Evolutionary conservation across 2,797 vertebrate species (phyloP).

Genomic region (Nyctalus aviator): DNA sequence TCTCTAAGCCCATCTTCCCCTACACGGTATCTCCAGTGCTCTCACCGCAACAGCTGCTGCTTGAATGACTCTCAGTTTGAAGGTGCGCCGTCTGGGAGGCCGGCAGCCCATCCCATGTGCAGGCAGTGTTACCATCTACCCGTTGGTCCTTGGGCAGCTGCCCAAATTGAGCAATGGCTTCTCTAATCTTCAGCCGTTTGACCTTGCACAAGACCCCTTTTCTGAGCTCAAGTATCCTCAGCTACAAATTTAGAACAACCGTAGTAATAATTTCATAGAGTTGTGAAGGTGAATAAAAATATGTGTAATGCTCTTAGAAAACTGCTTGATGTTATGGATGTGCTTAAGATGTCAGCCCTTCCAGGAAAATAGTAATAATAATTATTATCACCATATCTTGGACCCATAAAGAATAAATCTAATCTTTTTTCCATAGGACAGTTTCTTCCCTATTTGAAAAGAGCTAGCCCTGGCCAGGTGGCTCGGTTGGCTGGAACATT

Average conservation of each 20-base stretch:
- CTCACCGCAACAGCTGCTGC: neutral
- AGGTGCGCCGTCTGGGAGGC: neutral
- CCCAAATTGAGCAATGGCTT: neutral
- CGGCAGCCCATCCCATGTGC: neutral
- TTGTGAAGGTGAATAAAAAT: neutral
- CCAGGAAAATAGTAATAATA: neutral
- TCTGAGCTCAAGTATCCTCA: conserved; percentile 5
- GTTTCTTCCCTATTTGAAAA: conserved; percentile 28
- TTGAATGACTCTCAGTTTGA: neutral
- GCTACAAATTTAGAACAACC: neutral
- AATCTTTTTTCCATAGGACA: neutral
- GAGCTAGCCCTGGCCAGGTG: neutral
- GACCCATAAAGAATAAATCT: conserved; percentile 1
- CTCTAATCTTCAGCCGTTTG: neutral
- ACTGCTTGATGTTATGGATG: neutral
- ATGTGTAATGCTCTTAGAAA: conserved; percentile 22
- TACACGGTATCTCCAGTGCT: neutral
- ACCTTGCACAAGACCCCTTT: neutral
- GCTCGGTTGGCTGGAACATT: too few species aligned
- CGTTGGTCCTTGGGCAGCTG: neutral
- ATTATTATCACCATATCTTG: neutral
- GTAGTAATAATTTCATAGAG: neutral
- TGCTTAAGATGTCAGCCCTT: conserved; percentile 2
- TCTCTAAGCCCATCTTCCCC: neutral
- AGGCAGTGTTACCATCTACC: neutral